Evolutionary conservation across 2,888 invertebrate species (phyloP).

Genomic region (Gasteruption jaculator): DNA sequence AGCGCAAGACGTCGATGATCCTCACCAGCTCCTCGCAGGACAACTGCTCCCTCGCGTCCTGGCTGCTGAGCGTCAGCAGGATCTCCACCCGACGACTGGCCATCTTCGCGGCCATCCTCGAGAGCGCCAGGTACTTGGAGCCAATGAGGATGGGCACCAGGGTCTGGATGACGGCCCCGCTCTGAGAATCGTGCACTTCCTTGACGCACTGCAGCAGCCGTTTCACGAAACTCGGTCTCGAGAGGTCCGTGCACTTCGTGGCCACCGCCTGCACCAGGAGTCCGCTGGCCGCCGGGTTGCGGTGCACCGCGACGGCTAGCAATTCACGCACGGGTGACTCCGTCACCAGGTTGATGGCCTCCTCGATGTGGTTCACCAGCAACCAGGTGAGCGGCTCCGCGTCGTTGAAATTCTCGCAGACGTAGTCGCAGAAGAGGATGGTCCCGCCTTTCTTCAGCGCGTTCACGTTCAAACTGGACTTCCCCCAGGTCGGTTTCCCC

Average conservation of each 20-base stretch:
- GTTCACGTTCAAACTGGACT: conserved; percentile 56
- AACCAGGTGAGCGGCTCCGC: conserved; percentile 74
- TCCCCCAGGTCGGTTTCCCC: conserved; percentile 42
- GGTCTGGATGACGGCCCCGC: conserved; percentile 65
- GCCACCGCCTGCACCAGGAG: conserved; percentile 69
- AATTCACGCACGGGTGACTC: conserved; percentile 67
- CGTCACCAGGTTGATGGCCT: conserved; percentile 61
- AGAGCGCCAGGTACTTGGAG: conserved; percentile 64
- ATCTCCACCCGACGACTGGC: conserved; percentile 67
- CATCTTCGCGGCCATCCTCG: conserved; percentile 67
- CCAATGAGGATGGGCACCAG: conserved; percentile 63
- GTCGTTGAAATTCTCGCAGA: conserved; percentile 67
- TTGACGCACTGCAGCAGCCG: conserved; percentile 68
- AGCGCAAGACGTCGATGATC: conserved; percentile 60
- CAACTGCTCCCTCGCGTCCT: conserved; percentile 62
- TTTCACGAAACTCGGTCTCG: conserved; percentile 65
- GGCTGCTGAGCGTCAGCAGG: conserved; percentile 60
- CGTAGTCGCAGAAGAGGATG: conserved; percentile 74
- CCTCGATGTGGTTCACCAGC: conserved; percentile 67
- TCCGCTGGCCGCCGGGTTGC: conserved; percentile 65
- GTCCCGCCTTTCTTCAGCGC: conserved; percentile 65
- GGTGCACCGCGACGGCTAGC: conserved; percentile 58
- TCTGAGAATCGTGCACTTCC: conserved; percentile 66
- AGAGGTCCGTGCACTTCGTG: conserved; percentile 56
- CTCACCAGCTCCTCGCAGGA: conserved; percentile 66